These are phyloP conservation scores for Hyperopisus bebe DNA, from an alignment of 2,113 vertebrate species.

Conservation along the genomic window DNA sequence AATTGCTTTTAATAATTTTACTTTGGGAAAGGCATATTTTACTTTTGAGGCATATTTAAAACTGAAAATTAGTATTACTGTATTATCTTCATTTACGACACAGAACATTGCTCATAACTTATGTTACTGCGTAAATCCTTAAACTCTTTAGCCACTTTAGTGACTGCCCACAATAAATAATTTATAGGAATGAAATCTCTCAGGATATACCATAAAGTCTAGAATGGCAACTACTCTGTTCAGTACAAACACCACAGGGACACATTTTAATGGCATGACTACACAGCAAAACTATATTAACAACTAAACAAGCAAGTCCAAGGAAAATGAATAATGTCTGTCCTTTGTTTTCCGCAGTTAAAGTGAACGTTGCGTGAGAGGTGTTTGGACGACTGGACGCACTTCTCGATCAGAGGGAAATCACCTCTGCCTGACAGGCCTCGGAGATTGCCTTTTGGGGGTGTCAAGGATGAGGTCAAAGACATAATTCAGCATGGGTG, in stretches of 20 bases:
- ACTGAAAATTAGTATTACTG: not conserved
- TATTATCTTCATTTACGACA: not conserved
- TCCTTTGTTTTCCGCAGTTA: not conserved
- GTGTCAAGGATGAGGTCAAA: not conserved
- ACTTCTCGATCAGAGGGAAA: not conserved
- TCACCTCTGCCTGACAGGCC: not conserved
- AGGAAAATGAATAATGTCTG: not conserved
- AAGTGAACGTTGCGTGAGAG: not conserved
- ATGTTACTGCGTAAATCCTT: not conserved
- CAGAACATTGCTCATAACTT: not conserved
- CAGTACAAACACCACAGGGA: not conserved
- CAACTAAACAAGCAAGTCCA: not conserved
- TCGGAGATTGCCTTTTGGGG: not conserved
- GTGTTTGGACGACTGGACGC: not conserved
- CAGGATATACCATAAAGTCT: not conserved
- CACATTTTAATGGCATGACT: not conserved
- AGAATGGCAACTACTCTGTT: not conserved
- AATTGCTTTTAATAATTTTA: not conserved
- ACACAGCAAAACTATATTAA: not conserved
- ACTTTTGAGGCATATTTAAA: not conserved
- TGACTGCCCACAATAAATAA: not conserved
- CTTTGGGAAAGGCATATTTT: not conserved
- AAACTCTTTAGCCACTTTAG: not conserved
- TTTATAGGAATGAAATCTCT: not conserved
- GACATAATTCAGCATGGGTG: not conserved